Evolutionary conservation across 2,113 vertebrate genomes (phyloP), one percentile per base, ranked within the genome.

Genomic region (Rallus limicola): DNA sequence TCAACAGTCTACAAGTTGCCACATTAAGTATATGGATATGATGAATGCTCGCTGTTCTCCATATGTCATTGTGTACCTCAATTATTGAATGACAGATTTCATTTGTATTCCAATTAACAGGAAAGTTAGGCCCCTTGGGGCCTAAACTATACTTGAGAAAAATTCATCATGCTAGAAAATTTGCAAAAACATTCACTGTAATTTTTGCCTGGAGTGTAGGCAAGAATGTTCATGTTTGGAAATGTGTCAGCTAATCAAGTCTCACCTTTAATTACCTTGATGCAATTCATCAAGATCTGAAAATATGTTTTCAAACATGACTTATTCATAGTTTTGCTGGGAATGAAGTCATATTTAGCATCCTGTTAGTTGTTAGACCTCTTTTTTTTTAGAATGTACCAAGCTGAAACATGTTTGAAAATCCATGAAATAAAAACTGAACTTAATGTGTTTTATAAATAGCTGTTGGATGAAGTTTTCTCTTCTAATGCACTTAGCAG

Each of bases 211-310:
- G 80, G 44, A 96, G 90, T 95, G 68, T 23, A 89, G 90, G 93
- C 96, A 96, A 92, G 88, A 96, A 91, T 60, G 86, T 82, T 96
- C 91, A 48, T 95, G 93, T 95, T 96, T 96, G 83, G 92, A 94
- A 96, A 94, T 5, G 2, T 92, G 86, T 95, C 95, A 91, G 72
- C 72, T 95, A 93, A 92, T 94, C 95, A 95, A 69, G 42, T 81
- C 91, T 94, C 95, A 95, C 88, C 92, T 95, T 94, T 92, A 95
- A 93, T 93, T 96, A 78, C 70, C 86, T 96, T 91, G 83, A 83
- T 94, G 92, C 62, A 94, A 77, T 92, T 93, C 68, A 95, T 93
- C 92, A 93, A 86, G 88, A 92, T 84, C 82, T 84, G 88, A 92
- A 93, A 95, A 71, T 75, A 40, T 11, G 5, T 79, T 95, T 94